Percentiles rank a stretch among this genome's conserved stretches.
phyloP scores from a whole-genome alignment of 2,888 invertebrate genomes.

The Idaea straminata region DNA sequence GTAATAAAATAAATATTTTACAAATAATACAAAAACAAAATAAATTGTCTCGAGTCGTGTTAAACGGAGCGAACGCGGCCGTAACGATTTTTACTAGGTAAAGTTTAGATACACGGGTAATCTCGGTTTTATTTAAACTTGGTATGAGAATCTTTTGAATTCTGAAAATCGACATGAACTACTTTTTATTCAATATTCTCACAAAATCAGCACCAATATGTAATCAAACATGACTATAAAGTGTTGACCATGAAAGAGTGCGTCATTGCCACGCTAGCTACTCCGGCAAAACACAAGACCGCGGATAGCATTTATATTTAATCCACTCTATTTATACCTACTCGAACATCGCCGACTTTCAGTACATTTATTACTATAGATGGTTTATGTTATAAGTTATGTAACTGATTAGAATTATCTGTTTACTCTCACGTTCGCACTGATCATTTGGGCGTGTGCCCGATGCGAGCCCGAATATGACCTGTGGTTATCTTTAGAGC shows the following conservation, averaged over 20 bases:
- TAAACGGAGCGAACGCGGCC: no score
- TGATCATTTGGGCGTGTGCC: constrained; percentile 61
- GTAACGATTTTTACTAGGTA: no score
- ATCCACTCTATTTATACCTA: constrained; percentile 1
- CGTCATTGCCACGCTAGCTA: constrained; percentile 18
- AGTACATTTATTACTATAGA: neutral
- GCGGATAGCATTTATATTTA: neutral
- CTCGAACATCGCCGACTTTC: neutral
- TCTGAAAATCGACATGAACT: no score
- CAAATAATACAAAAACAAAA: no score
- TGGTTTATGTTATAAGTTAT: neutral
- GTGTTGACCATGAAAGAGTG: constrained; percentile 16
- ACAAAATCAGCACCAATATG: no score
- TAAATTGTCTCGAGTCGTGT: no score
- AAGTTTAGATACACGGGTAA: no score
- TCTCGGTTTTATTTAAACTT: no score
- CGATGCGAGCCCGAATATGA: constrained; percentile 44
- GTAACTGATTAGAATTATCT: neutral
- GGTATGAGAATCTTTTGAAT: no score
- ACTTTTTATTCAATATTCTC: no score
- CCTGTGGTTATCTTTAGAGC: constrained; percentile 69
- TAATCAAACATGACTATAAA: neutral
- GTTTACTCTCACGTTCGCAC: neutral
- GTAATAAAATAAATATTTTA: no score
- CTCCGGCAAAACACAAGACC: constrained; percentile 3